phyloP scores from a whole-genome alignment of 1,140 invertebrate species.

The Drosophila saltans region DNA sequence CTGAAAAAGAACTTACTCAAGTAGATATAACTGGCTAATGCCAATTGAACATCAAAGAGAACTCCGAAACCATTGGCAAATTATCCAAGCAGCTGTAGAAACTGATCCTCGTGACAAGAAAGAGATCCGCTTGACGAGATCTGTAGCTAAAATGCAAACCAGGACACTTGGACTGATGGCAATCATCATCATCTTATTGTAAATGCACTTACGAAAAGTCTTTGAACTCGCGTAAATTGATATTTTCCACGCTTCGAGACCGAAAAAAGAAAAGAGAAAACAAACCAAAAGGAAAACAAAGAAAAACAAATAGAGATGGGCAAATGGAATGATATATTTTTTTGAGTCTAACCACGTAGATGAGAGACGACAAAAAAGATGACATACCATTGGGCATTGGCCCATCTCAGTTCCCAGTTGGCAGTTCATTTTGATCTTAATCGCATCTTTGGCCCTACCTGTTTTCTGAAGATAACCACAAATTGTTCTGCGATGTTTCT shows the following conservation, averaged over 20 bases:
- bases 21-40: neutral
- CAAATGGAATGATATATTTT: conserved; percentile 34
- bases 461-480: conserved; percentile 52
- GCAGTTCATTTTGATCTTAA: conserved; percentile 37
- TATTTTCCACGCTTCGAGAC: conserved; percentile 56
- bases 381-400: conserved; percentile 38
- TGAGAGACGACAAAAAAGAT: conserved; percentile 41
- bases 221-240: conserved; percentile 50
- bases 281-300: conserved; percentile 4
- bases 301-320: conserved; percentile 14
- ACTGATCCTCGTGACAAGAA: conserved; percentile 31
- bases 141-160: conserved; percentile 30
- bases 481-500: conserved; percentile 49
- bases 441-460: conserved; percentile 44
- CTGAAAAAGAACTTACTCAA: neutral
- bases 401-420: neutral
- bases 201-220: conserved; percentile 27
- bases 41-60: neutral
- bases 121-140: conserved; percentile 33
- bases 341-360: conserved; percentile 43
- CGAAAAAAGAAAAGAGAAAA: conserved; percentile 7
- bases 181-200: conserved; percentile 27
- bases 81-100: conserved; percentile 24
- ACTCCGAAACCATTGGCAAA: neutral
- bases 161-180: conserved; percentile 50